Conservation (phyloP, 2,797 vertebrate genomes). For the Rhinatrema bivittatum region DNA sequence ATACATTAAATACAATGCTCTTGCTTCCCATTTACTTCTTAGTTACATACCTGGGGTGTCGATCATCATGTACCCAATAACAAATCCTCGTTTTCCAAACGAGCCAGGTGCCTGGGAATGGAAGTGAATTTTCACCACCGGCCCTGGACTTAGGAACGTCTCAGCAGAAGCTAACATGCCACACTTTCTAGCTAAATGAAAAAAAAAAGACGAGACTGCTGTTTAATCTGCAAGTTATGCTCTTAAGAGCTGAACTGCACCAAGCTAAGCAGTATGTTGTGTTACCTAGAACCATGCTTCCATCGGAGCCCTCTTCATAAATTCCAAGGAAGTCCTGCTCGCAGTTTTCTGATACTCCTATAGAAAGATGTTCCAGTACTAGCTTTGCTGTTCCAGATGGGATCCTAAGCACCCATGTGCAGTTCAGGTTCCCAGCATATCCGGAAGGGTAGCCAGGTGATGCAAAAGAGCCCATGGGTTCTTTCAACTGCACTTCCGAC, state of each 20-base stretch:
- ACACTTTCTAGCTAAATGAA: neutral
- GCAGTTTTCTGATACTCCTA: neutral
- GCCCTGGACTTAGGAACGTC: neutral
- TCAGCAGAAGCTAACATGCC: neutral
- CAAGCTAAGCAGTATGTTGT: neutral
- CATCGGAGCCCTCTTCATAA: conserved; percentile 8
- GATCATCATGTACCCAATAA: neutral
- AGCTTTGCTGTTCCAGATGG: conserved; percentile 11
- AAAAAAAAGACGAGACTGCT: too few species aligned
- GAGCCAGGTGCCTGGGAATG: neutral
- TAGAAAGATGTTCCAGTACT: conserved; percentile 5
- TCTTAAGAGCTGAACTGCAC: too few species aligned
- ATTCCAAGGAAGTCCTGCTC: conserved; percentile 10
- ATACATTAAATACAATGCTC: too few species aligned
- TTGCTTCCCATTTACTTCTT: too few species aligned
- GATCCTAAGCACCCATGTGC: conserved; percentile 1
- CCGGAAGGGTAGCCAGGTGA: neutral
- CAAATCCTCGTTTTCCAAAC: conserved; percentile 1
- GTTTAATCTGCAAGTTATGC: too few species aligned
- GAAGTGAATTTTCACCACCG: neutral
- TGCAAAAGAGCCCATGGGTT: conserved; percentile 4
- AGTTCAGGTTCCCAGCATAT: neutral
- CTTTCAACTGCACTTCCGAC: conserved; percentile 5
- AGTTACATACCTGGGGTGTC: neutral
- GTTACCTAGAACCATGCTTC: conserved; percentile 1